Conservation (phyloP, 2,113 vertebrate species). For the Cinclus mexicanus region DNA sequence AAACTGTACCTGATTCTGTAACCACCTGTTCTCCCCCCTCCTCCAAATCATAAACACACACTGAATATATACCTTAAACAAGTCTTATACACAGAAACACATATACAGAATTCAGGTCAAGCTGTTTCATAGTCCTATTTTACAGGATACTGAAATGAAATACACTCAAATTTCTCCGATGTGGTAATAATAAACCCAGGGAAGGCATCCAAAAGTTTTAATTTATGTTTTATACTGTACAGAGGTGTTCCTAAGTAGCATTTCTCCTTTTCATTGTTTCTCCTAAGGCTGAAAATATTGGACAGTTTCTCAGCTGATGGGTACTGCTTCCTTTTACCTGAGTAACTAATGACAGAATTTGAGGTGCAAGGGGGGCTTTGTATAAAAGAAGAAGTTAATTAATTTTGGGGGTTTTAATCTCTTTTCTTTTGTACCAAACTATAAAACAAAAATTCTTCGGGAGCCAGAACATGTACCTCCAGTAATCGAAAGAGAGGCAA, state of each 20-base stretch:
- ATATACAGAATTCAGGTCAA: background rate
- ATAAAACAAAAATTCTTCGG: constrained; percentile 67
- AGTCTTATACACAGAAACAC: background rate
- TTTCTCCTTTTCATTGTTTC: background rate
- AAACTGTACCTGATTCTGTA: background rate
- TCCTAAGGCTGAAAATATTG: background rate
- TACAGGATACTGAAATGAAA: background rate
- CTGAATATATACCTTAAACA: background rate
- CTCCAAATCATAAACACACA: background rate
- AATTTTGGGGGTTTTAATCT: constrained; percentile 43
- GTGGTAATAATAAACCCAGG: background rate
- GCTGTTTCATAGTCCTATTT: background rate
- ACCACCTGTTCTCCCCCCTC: no score
- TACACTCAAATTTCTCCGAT: background rate
- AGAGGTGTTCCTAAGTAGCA: background rate
- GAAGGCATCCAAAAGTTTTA: background rate
- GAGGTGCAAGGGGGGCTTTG: background rate
- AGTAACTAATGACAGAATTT: constrained; percentile 35
- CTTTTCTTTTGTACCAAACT: constrained; percentile 60
- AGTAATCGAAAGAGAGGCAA: constrained; percentile 68
- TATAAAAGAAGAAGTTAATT: constrained; percentile 58
- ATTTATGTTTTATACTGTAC: background rate
- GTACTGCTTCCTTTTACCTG: background rate
- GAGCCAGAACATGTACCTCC: constrained; percentile 61
- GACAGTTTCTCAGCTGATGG: background rate